Percentiles rank a stretch among this genome's conserved stretches.
Conservation (phyloP, 2,888 invertebrate species). For the Diabrotica balteata region DNA sequence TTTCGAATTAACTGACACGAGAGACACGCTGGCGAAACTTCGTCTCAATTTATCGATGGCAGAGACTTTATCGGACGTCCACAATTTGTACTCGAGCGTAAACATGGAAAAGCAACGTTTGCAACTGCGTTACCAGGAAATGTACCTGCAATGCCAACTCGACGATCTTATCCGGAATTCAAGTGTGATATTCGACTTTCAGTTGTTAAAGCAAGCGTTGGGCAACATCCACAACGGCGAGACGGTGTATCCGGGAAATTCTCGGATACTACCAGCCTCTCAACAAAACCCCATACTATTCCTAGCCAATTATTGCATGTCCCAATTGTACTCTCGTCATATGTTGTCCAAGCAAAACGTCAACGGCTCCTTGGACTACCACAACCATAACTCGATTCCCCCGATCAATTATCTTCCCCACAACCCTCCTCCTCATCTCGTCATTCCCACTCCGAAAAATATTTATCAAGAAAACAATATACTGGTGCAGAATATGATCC, state of each 20-base stretch:
- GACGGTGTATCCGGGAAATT: conserved; percentile 49
- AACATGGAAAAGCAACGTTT: conserved; percentile 72
- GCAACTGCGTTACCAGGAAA: conserved; percentile 73
- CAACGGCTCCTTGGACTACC: conserved; percentile 62
- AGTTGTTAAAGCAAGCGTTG: conserved; percentile 71
- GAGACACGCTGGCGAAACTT: conserved; percentile 69
- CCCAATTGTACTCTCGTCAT: conserved; percentile 73
- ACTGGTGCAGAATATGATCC: conserved; percentile 59
- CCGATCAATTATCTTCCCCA: conserved; percentile 53
- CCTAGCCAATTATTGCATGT: conserved; percentile 80
- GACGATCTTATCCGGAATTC: conserved; percentile 75
- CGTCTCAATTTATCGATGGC: conserved; percentile 67
- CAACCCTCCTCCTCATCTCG: conserved; percentile 46
- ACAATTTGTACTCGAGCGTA: conserved; percentile 68
- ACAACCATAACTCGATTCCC: conserved; percentile 57
- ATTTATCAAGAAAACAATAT: conserved; percentile 57
- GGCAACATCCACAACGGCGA: conserved; percentile 69
- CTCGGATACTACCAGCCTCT: conserved; percentile 46
- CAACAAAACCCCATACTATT: conserved; percentile 75
- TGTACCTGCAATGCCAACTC: conserved; percentile 74
- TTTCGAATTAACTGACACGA: conserved; percentile 71
- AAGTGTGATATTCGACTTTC: conserved; percentile 70
- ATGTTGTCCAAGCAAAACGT: conserved; percentile 65
- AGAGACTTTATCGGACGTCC: conserved; percentile 68
- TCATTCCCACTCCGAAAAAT: conserved; percentile 56